Evolutionary conservation across 2,797 vertebrate genomes (phyloP).

Genomic region (Enteromius fasciolatus): DNA sequence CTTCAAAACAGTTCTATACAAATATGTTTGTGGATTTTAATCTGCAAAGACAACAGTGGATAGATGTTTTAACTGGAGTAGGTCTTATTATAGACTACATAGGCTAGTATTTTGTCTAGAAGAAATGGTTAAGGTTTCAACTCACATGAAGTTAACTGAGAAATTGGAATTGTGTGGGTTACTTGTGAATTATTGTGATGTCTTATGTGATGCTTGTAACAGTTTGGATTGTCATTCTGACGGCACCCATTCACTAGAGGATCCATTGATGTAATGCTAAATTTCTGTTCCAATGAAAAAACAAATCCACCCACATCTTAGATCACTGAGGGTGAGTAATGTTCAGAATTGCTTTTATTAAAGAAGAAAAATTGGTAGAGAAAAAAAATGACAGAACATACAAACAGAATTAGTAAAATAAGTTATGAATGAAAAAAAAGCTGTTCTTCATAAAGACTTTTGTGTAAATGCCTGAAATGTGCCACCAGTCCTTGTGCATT

Average conservation of each 20-base stretch:
- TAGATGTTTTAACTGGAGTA: neutral
- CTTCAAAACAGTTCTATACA: neutral
- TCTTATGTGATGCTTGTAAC: neutral
- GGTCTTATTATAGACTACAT: neutral
- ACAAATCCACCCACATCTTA: neutral
- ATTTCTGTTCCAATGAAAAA: neutral
- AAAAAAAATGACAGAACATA: neutral
- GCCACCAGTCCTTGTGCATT: constrained; percentile 52
- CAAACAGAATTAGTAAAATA: neutral
- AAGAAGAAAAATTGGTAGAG: neutral
- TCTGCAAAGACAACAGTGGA: neutral
- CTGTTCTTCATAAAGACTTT: constrained; percentile 3
- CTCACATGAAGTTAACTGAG: neutral
- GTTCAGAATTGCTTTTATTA: neutral
- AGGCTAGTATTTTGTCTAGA: neutral
- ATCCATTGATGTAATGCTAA: neutral
- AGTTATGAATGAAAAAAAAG: neutral
- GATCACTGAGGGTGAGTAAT: too few species aligned
- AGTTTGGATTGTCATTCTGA: neutral
- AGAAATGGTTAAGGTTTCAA: neutral
- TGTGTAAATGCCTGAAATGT: constrained; percentile 39
- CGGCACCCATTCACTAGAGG: neutral
- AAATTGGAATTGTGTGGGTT: neutral
- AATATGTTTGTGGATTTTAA: neutral
- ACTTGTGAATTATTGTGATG: neutral